Percentiles rank a stretch among this genome's conserved stretches.
Evolutionary conservation across 2,888 invertebrate genomes (phyloP).

Genomic region (Zootermopsis nevadensis): DNA sequence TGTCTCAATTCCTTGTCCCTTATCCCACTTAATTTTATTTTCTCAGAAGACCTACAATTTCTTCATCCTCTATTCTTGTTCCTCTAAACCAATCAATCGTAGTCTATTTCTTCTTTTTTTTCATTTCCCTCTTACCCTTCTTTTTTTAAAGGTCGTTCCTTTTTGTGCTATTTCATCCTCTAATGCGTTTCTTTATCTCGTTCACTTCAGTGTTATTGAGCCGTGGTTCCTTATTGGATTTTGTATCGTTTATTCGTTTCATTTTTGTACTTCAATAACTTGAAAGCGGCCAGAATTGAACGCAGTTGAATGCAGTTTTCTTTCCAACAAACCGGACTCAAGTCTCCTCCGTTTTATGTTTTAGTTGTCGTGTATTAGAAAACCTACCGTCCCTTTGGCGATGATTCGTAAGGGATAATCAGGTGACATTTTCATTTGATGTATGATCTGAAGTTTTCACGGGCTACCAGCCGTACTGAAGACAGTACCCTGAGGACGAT

Average conservation of each 20-base stretch:
- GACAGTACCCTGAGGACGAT: too few relatives aligned
- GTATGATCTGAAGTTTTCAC: too few relatives aligned
- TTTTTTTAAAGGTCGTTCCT: slow-evolving; percentile 18
- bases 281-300: slow-evolving; percentile 6
- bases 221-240: slow-evolving; percentile 52
- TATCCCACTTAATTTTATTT: slow-evolving; percentile 40
- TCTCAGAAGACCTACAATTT: slow-evolving; percentile 41
- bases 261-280: slow-evolving; percentile 38
- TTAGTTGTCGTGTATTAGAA: too few relatives aligned
- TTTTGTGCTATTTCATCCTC: slow-evolving; percentile 49
- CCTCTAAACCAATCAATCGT: slow-evolving; percentile 39
- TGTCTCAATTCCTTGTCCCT: slow-evolving; percentile 37
- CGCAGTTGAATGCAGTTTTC: slow-evolving; percentile 25
- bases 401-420: too few relatives aligned
- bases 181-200: slow-evolving; percentile 51
- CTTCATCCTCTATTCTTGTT: slow-evolving; percentile 34
- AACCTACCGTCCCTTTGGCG: too few relatives aligned
- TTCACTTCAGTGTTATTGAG: slow-evolving; percentile 44
- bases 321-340: background rate
- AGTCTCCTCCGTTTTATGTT: background rate
- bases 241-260: slow-evolving; percentile 34
- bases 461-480: too few relatives aligned
- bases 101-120: slow-evolving; percentile 25
- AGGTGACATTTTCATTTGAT: too few relatives aligned
- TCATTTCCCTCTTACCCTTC: slow-evolving; percentile 23